phyloP scores from a whole-genome alignment of 2,888 invertebrate species.

The Drosophila paranaensis region DNA sequence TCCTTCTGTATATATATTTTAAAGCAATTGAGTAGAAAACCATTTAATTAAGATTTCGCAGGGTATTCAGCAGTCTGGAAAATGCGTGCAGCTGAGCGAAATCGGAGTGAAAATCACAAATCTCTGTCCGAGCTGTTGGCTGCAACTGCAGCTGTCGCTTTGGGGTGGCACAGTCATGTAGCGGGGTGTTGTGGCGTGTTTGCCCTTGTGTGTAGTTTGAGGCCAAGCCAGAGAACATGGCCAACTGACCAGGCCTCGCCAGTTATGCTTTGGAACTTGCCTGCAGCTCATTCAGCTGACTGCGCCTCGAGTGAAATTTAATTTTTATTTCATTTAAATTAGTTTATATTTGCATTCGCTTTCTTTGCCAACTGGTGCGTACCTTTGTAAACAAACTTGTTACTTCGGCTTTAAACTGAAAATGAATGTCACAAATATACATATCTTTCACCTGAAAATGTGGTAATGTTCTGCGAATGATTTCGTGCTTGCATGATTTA shows the following conservation, averaged over 20 bases:
- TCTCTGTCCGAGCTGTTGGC: slow-evolving; percentile 16
- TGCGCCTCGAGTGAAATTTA: slow-evolving; percentile 67
- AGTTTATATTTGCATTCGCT: slow-evolving; percentile 29
- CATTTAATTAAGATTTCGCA: neutral
- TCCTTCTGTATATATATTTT: neutral
- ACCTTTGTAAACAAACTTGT: slow-evolving; percentile 59
- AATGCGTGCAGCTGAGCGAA: slow-evolving; percentile 34
- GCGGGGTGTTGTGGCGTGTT: neutral
- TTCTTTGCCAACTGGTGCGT: slow-evolving; percentile 67
- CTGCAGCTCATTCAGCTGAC: slow-evolving; percentile 31
- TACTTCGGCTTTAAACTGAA: slow-evolving; percentile 46
- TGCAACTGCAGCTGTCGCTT: slow-evolving; percentile 22
- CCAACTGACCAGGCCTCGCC: slow-evolving; percentile 12
- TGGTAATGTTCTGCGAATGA: slow-evolving; percentile 29
- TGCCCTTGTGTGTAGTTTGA: slow-evolving; percentile 44
- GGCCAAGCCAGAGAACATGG: slow-evolving; percentile 30
- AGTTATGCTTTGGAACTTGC: slow-evolving; percentile 34
- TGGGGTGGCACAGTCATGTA: slow-evolving; percentile 42
- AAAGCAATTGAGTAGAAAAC: neutral
- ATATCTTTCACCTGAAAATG: slow-evolving; percentile 4
- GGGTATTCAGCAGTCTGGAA: neutral
- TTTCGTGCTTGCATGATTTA: slow-evolving; percentile 19
- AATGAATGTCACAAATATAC: neutral
- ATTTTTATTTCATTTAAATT: slow-evolving; percentile 48
- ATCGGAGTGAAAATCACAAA: slow-evolving; percentile 45